These are phyloP conservation scores for Lucifuga dentata DNA, from an alignment of 2,113 vertebrate genomes.

Conservation along the genomic window DNA sequence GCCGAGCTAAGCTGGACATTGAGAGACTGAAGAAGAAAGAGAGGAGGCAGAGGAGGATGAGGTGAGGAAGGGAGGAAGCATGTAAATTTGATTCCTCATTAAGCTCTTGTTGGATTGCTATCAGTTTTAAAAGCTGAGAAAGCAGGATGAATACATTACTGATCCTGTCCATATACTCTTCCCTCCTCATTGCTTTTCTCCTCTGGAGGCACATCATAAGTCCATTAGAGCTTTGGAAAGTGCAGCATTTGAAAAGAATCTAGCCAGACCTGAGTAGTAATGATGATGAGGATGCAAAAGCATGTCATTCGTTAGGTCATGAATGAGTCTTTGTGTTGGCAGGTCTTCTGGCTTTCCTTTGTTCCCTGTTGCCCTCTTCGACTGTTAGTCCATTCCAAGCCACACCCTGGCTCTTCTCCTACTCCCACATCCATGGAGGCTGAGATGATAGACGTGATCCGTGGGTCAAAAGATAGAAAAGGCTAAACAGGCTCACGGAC, in stretches of 20 bases:
- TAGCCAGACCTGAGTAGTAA: conserved; percentile 45
- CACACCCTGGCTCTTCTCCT: too few relatives aligned
- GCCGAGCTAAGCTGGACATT: conserved; percentile 91
- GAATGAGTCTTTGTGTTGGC: too few relatives aligned
- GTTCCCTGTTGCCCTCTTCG: too few relatives aligned
- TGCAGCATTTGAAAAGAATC: conserved; percentile 29
- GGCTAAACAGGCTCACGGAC: conserved; percentile 32
- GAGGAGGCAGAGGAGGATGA: conserved; percentile 89
- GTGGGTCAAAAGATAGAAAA: conserved; percentile 41
- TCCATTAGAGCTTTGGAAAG: conserved; percentile 45
- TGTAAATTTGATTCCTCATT: conserved; percentile 2
- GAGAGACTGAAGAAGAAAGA: conserved; percentile 95
- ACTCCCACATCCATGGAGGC: too few relatives aligned
- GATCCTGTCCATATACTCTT: conserved; percentile 3
- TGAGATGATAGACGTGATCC: too few relatives aligned
- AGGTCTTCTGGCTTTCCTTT: too few relatives aligned
- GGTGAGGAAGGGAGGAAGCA: conserved; percentile 73
- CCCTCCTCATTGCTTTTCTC: conserved; percentile 25
- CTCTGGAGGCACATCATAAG: conserved; percentile 36
- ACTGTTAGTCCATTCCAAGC: too few relatives aligned
- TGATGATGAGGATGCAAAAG: conserved; percentile 54
- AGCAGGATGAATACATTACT: not conserved
- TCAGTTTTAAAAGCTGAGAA: conserved; percentile 8
- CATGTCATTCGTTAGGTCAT: conserved; percentile 58
- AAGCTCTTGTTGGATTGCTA: conserved; percentile 3